Evolutionary conservation across 30 jellyfish, hydroid and myxozoan genomes (phyloP).

Genomic region (Chironex yamaguchii): DNA sequence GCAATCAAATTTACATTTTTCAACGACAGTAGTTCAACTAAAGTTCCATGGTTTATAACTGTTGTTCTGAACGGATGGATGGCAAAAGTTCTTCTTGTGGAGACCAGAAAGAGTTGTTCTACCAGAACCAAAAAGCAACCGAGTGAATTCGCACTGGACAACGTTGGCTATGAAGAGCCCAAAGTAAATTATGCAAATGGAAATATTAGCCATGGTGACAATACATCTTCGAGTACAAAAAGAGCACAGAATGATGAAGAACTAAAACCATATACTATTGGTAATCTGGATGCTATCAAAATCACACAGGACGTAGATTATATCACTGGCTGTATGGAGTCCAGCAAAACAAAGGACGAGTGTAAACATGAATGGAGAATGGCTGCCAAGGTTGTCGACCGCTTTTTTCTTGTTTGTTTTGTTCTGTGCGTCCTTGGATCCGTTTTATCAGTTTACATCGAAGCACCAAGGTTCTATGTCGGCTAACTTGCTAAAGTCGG

Average conservation of each 20-base stretch:
- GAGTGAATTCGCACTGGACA: neutral
- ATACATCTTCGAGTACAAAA: too few species aligned
- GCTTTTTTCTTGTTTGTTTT: slow-evolving; percentile 7
- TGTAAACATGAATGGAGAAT: slow-evolving; percentile 72
- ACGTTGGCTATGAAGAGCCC: neutral
- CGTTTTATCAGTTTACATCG: neutral
- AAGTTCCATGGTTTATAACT: slow-evolving; percentile 58
- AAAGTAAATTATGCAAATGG: neutral
- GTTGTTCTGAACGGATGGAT: slow-evolving; percentile 39
- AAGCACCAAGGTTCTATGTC: neutral
- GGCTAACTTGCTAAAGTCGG: too few species aligned
- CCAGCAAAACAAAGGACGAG: slow-evolving; percentile 8
- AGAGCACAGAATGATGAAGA: neutral
- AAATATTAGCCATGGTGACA: neutral
- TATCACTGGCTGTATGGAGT: too few species aligned
- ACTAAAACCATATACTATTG: too few species aligned
- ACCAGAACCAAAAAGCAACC: neutral
- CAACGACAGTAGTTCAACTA: slow-evolving; percentile 23
- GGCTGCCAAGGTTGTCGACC: slow-evolving; percentile 69
- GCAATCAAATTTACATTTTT: slow-evolving; percentile 46
- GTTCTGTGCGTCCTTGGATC: neutral
- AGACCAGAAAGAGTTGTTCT: neutral
- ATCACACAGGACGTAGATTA: too few species aligned
- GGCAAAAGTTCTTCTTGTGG: slow-evolving; percentile 61
- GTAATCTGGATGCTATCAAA: too few species aligned